Percentiles rank a stretch among this genome's conserved stretches.
phyloP scores from a whole-genome alignment of 2,888 invertebrate genomes.

The Amiota mariae region DNA sequence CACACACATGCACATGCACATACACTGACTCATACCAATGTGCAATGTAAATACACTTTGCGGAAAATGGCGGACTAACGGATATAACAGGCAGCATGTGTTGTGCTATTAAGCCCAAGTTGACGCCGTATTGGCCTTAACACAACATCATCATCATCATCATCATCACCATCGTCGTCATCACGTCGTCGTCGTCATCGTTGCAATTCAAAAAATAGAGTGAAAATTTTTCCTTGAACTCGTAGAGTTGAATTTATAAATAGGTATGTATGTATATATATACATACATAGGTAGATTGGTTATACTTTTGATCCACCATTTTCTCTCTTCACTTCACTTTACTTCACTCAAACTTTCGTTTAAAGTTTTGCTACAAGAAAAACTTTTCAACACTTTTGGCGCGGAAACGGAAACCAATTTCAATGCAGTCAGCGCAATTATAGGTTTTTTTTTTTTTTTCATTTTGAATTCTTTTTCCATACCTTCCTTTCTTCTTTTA shows the following conservation, averaged over 20 bases:
- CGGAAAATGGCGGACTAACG: too few species aligned
- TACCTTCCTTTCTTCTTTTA: too few species aligned
- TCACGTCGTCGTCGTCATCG: constrained; percentile 5
- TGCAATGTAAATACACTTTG: too few species aligned
- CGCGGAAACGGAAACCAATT: constrained; percentile 56
- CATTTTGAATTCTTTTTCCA: background rate
- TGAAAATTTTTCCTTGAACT: constrained; percentile 54
- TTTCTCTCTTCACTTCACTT: too few species aligned
- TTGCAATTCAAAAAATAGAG: constrained; percentile 32
- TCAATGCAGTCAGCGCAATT: constrained; percentile 35
- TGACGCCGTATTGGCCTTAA: too few species aligned
- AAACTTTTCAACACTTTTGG: background rate
- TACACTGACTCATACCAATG: too few species aligned
- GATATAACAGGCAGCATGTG: too few species aligned
- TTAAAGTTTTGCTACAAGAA: too few species aligned
- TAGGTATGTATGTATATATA: background rate
- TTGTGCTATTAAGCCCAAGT: too few species aligned
- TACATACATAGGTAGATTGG: background rate
- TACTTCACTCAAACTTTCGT: too few species aligned
- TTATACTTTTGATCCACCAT: background rate
- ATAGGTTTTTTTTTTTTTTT: background rate
- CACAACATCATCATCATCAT: background rate
- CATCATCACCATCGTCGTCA: background rate
- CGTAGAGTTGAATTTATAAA: constrained; percentile 30
- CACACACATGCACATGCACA: too few species aligned